These are phyloP conservation scores for Eira barbara DNA, from an alignment of 2,113 vertebrate species.

Conservation along the genomic window DNA sequence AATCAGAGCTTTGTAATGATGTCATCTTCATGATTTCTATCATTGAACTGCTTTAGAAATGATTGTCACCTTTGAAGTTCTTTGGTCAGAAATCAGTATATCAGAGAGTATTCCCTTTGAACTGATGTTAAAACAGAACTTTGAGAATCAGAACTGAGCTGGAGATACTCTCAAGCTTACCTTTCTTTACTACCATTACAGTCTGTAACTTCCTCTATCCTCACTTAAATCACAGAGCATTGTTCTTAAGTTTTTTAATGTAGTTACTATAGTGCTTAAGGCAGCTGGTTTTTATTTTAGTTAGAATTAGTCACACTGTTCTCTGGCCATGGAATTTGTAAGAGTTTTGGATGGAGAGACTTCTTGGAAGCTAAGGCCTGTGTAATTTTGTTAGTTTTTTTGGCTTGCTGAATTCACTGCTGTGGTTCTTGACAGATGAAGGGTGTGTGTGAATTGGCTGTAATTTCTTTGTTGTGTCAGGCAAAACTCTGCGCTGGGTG, in stretches of 20 bases:
- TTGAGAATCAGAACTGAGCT: neutral
- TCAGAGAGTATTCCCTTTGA: neutral
- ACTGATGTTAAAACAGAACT: neutral
- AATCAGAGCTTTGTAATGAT: neutral
- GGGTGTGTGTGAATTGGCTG: constrained; percentile 46
- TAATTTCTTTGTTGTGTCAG: constrained; percentile 52
- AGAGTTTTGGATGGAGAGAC: constrained; percentile 62
- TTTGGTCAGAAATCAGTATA: neutral
- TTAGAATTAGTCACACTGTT: constrained; percentile 72
- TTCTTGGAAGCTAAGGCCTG: constrained; percentile 62
- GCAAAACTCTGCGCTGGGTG: constrained; percentile 16
- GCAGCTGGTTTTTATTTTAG: constrained; percentile 74
- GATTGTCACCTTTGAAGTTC: neutral
- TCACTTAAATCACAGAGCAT: neutral
- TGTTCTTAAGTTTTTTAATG: constrained; percentile 33
- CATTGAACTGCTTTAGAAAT: neutral
- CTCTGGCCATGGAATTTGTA: constrained; percentile 66
- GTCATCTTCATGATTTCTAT: neutral
- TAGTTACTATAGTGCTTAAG: constrained; percentile 5
- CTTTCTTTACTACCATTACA: neutral
- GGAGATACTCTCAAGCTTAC: neutral
- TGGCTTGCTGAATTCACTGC: constrained; percentile 57
- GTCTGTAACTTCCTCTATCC: neutral
- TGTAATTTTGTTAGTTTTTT: constrained; percentile 67
- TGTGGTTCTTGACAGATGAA: constrained; percentile 61